These are phyloP conservation scores for Drosophila bipectinata DNA, from an alignment of 1,140 invertebrate genomes.

Conservation along the genomic window DNA sequence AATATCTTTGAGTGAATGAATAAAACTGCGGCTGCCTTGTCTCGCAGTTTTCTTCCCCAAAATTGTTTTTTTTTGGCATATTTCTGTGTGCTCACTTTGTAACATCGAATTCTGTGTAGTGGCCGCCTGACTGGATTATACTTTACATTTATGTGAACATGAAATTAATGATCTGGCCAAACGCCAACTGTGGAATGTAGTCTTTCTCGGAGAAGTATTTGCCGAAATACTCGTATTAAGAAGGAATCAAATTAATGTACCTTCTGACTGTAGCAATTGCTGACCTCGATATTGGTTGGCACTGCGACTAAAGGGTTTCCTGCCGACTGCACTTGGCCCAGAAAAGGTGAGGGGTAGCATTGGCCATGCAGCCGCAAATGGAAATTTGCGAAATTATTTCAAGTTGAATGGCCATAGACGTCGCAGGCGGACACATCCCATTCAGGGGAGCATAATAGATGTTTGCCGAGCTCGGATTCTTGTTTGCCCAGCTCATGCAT, in stretches of 20 bases:
- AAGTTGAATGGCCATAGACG: conserved; percentile 66
- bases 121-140: conserved; percentile 17
- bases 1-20: conserved; percentile 59
- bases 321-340: conserved; percentile 28
- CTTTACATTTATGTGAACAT: conserved; percentile 35
- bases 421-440: conserved; percentile 35
- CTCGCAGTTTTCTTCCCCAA: conserved; percentile 2
- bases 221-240: conserved; percentile 40
- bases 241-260: conserved; percentile 62
- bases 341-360: conserved; percentile 7
- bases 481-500: conserved; percentile 63
- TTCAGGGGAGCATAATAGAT: conserved; percentile 68
- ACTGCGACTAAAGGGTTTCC: conserved; percentile 6
- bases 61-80: not conserved
- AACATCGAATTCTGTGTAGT: conserved; percentile 15
- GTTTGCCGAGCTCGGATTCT: conserved; percentile 60
- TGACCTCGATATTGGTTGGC: conserved; percentile 39
- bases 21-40: conserved; percentile 40
- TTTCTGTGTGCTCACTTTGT: conserved; percentile 25
- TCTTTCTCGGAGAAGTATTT: conserved; percentile 11
- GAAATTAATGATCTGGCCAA: conserved; percentile 52
- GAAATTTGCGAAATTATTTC: conserved; percentile 71
- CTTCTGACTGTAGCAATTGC: conserved; percentile 38
- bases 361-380: conserved; percentile 56
- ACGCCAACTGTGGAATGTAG: conserved; percentile 20